These are phyloP conservation scores for Periophthalmus magnuspinnatus DNA, from an alignment of 2,797 vertebrate genomes.

Conservation along the genomic window DNA sequence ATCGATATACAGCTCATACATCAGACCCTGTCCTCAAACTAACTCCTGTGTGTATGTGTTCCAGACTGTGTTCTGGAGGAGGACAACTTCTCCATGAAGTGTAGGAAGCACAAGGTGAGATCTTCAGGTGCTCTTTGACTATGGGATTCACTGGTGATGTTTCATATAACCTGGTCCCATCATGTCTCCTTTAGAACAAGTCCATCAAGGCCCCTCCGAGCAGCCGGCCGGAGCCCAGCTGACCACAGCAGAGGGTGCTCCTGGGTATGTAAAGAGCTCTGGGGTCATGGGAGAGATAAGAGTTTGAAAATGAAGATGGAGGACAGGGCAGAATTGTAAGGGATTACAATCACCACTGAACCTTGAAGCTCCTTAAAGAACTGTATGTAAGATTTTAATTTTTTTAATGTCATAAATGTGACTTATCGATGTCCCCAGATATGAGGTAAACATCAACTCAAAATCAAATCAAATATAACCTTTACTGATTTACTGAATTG, in stretches of 20 bases:
- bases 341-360: background rate
- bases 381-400: too few relatives aligned
- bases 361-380: too few relatives aligned
- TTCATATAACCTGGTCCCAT: background rate
- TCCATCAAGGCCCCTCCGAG: slow-evolving; percentile 65
- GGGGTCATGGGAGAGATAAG: background rate
- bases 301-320: too few relatives aligned
- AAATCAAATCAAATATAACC: too few relatives aligned
- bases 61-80: slow-evolving; percentile 79
- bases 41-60: background rate
- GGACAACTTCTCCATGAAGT: slow-evolving; percentile 84
- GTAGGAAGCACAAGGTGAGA: slow-evolving; percentile 82
- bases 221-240: slow-evolving; percentile 61
- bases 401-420: too few relatives aligned
- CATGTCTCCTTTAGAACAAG: slow-evolving; percentile 68
- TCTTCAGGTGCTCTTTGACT: too few relatives aligned
- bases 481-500: too few relatives aligned
- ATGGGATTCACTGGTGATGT: background rate
- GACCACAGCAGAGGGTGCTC: slow-evolving; percentile 44
- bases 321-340: too few relatives aligned
- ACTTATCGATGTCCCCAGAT: too few relatives aligned
- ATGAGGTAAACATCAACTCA: too few relatives aligned
- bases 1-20: too few relatives aligned
- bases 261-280: background rate
- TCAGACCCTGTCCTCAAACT: too few relatives aligned